Percentiles rank a stretch among this genome's conserved stretches.
Evolutionary conservation across 2,797 vertebrate species (phyloP).

Genomic region (Antennarius maculatus): DNA sequence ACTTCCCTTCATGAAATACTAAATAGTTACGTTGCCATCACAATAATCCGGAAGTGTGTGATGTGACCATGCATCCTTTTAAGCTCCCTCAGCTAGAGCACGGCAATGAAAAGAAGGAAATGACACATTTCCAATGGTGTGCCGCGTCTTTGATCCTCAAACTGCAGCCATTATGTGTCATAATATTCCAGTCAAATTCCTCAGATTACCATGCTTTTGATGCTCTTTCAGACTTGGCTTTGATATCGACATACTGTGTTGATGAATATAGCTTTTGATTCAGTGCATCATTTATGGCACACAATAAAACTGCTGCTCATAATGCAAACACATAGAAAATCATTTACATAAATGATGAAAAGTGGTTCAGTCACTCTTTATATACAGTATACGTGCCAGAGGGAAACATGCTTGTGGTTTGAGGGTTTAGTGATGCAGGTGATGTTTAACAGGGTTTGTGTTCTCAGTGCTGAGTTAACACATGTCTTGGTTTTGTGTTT

Average conservation of each 20-base stretch:
- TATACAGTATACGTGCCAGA: slow-evolving; percentile 37
- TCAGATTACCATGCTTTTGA: slow-evolving; percentile 55
- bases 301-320: slow-evolving; percentile 33
- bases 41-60: slow-evolving; percentile 36
- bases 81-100: slow-evolving; percentile 7
- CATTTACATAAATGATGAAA: slow-evolving; percentile 42
- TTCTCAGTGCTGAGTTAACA: slow-evolving; percentile 62
- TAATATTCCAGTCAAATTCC: slow-evolving; percentile 52
- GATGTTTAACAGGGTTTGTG: slow-evolving; percentile 53
- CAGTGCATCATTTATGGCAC: slow-evolving; percentile 22
- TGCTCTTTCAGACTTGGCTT: slow-evolving; percentile 39
- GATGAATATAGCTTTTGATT: slow-evolving; percentile 38
- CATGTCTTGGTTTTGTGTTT: slow-evolving; percentile 57
- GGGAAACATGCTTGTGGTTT: slow-evolving; percentile 63
- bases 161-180: slow-evolving; percentile 60
- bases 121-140: slow-evolving; percentile 46
- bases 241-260: slow-evolving; percentile 42
- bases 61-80: slow-evolving; percentile 23
- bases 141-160: slow-evolving; percentile 69
- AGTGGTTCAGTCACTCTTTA: slow-evolving; percentile 48
- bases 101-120: slow-evolving; percentile 35
- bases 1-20: slow-evolving; percentile 15
- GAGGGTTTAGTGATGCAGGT: slow-evolving; percentile 52
- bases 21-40: slow-evolving; percentile 54
- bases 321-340: slow-evolving; percentile 40